phyloP scores from a whole-genome alignment of 2,797 vertebrate genomes.

The Discoglossus pictus region DNA sequence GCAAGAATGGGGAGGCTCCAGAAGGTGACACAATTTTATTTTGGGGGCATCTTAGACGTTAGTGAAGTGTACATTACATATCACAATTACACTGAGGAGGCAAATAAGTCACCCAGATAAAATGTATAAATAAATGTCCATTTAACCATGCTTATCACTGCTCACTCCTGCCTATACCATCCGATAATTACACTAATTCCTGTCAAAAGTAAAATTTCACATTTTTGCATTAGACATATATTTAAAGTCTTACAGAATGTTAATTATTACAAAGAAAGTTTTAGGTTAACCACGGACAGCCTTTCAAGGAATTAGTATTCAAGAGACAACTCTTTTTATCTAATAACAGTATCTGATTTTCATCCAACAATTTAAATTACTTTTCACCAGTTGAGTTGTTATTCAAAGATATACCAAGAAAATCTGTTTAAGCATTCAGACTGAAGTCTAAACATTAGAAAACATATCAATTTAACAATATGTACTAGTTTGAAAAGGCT shows the following conservation, averaged over 20 bases:
- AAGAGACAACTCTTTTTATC: conserved; percentile 14
- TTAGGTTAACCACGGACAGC: conserved; percentile 11
- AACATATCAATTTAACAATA: conserved; percentile 47
- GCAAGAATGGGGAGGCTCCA: no score
- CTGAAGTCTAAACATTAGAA: conserved; percentile 37
- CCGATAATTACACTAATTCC: no score
- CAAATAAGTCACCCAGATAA: no score
- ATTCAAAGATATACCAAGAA: conserved; percentile 44
- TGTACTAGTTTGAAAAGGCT: conserved; percentile 27
- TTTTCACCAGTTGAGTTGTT: conserved; percentile 48
- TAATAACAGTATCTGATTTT: conserved; percentile 45
- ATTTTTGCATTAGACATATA: not conserved
- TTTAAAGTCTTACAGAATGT: conserved; percentile 11
- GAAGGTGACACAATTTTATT: no score
- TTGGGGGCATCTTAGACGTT: no score
- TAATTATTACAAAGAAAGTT: conserved; percentile 31
- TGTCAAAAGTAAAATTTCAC: not conserved
- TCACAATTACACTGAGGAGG: no score
- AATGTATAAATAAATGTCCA: no score
- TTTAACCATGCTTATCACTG: no score
- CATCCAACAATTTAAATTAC: conserved; percentile 47
- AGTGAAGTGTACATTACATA: no score
- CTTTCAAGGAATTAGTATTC: conserved; percentile 38
- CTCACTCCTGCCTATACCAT: no score
- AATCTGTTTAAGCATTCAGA: conserved; percentile 42